phyloP scores from a whole-genome alignment of 2,888 invertebrate genomes.

The Lissocephala sabroskyi region DNA sequence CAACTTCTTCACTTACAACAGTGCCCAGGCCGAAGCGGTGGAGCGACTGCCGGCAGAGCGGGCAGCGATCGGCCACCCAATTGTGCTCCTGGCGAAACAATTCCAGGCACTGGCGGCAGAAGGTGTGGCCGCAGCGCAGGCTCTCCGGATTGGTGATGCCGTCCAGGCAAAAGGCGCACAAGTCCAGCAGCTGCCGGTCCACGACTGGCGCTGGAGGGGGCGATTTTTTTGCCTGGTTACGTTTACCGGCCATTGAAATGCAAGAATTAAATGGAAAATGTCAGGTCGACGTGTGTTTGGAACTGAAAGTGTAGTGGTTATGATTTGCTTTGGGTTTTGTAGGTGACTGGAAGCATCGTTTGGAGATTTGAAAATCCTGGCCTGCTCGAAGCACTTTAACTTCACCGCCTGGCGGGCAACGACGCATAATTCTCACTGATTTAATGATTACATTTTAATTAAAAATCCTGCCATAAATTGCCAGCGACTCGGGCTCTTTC shows the following conservation, averaged over 20 bases:
- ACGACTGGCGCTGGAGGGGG: not conserved
- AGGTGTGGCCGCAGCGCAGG: conserved; percentile 35
- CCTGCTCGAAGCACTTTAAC: too few relatives aligned
- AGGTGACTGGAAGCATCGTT: too few relatives aligned
- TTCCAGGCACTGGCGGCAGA: conserved; percentile 30
- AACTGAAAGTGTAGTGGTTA: too few relatives aligned
- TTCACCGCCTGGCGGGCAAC: conserved; percentile 1
- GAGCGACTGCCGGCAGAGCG: conserved; percentile 44
- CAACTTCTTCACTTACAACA: too few relatives aligned
- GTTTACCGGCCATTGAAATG: too few relatives aligned
- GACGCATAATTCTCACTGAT: conserved; percentile 23
- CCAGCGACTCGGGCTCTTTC: conserved; percentile 5
- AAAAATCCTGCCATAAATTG: conserved; percentile 51
- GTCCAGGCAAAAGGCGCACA: conserved; percentile 39
- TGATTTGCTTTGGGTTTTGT: too few relatives aligned
- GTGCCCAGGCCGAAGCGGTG: too few relatives aligned
- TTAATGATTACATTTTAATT: conserved; percentile 57
- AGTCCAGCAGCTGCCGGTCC: conserved; percentile 13
- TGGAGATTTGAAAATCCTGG: too few relatives aligned
- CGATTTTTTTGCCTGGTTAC: conserved; percentile 4
- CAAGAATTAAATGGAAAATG: too few relatives aligned
- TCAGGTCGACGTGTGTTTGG: too few relatives aligned
- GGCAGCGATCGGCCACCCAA: conserved; percentile 39
- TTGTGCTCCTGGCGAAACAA: conserved; percentile 26
- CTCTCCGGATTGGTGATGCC: conserved; percentile 25